These are phyloP conservation scores for Microctonus brassicae DNA, from an alignment of 2,888 invertebrate species.

Conservation along the genomic window DNA sequence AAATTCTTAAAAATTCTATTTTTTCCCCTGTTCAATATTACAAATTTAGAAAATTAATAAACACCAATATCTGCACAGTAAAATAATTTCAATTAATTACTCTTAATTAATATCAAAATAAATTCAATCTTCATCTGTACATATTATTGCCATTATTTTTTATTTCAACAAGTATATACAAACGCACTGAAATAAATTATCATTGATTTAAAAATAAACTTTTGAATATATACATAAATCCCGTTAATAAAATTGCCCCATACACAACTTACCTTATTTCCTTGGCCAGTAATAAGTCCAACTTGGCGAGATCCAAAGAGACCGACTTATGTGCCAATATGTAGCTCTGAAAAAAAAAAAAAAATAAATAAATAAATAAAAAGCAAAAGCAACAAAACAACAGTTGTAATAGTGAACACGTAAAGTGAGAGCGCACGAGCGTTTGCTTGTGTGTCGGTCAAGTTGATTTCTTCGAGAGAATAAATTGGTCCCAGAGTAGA, in stretches of 20 bases:
- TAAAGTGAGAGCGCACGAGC: conserved; percentile 10
- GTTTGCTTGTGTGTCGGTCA: conserved; percentile 37
- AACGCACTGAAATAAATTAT: not conserved
- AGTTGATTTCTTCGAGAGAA: conserved; percentile 40
- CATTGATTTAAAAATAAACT: not conserved
- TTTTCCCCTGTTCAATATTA: too few relatives aligned
- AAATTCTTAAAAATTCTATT: too few relatives aligned
- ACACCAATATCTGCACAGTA: too few relatives aligned
- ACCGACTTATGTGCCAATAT: conserved; percentile 22
- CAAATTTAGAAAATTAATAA: too few relatives aligned
- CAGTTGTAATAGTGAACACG: not conserved
- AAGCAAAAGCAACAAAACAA: not conserved
- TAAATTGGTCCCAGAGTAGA: conserved; percentile 41
- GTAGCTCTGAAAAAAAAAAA: conserved; percentile 3
- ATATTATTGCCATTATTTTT: too few relatives aligned
- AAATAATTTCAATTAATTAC: too few relatives aligned
- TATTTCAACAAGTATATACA: not conserved
- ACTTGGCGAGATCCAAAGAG: conserved; percentile 17
- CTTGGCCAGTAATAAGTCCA: conserved; percentile 22
- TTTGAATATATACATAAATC: not conserved
- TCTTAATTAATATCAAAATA: too few relatives aligned
- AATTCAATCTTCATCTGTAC: too few relatives aligned
- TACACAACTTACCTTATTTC: conserved; percentile 22
- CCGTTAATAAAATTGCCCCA: conserved; percentile 21
- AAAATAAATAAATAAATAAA: too few relatives aligned